phyloP scores from a whole-genome alignment of 2,888 invertebrate species.

The Machimus atricapillus region DNA sequence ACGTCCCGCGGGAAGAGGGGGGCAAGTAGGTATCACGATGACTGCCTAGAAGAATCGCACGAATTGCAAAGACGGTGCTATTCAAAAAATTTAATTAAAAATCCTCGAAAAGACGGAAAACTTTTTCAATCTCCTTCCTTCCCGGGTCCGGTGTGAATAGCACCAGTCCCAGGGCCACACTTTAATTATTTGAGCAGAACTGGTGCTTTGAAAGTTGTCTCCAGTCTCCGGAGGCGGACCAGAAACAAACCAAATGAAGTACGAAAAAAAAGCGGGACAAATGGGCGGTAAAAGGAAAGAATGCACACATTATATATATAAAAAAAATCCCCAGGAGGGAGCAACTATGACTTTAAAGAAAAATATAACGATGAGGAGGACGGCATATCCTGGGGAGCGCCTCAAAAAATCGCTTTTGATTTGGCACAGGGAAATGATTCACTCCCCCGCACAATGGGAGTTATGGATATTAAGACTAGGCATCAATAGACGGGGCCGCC shows the following conservation, averaged over 20 bases:
- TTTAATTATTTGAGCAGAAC: slow-evolving; percentile 40
- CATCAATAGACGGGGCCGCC: background rate
- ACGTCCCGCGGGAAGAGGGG: background rate
- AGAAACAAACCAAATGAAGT: slow-evolving; percentile 25
- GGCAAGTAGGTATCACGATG: background rate
- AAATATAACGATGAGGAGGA: background rate
- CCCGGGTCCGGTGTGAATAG: slow-evolving; percentile 1
- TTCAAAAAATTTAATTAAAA: slow-evolving; percentile 37
- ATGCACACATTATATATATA: background rate
- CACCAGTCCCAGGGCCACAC: slow-evolving; percentile 1
- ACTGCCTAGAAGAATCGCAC: slow-evolving; percentile 12
- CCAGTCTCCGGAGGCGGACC: background rate
- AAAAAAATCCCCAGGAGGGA: background rate
- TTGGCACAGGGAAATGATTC: background rate
- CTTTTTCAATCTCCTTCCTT: slow-evolving; percentile 26
- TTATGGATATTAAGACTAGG: background rate
- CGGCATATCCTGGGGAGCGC: background rate
- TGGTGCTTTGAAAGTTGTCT: background rate
- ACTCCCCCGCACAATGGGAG: background rate
- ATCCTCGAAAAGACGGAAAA: slow-evolving; percentile 9
- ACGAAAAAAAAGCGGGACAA: background rate
- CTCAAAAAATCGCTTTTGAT: background rate
- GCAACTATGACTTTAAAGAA: background rate
- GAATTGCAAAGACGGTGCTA: background rate
- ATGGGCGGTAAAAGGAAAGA: background rate